Evolutionary conservation across 2,888 invertebrate species (phyloP), one percentile per base, ranked within the genome.

Genomic region (Drosophila hamatofila): DNA sequence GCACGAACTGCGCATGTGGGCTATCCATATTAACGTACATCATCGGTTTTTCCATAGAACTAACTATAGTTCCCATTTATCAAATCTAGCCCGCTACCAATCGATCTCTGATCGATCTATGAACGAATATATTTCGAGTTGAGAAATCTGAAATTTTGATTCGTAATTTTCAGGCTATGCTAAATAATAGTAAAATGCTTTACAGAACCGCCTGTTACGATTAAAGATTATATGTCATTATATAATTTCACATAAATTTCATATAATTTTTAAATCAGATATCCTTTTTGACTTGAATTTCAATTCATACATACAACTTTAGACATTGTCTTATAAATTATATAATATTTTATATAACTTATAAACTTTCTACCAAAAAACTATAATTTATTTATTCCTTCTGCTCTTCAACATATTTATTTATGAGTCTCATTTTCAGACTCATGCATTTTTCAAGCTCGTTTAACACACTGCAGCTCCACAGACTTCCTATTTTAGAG

Each of bases 1-100:
- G 94, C 21, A 97, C 94, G 16, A 91, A 91, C 12, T 85, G 70
- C 6, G 91, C 91, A 30, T 86, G 80, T 5, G 84, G 72, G 41
- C 89, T 88, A 0, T 87, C 81, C 93, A 92, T 92, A 35, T 84
- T 82, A n/a, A 78, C 73, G 41, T 58, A 64, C 3, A 54, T 21
- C 23, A 33, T 23, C 6, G 87, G 89, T 0, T 51, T 63, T 33
- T 83, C 69, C 66, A 85, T 58, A 35, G 80, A 72, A 48, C 79
- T 80, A 3, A 90, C 78, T 35, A 91, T 72, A 54, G 91, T 77
- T 58, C 91, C 91, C 91, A 91, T 91, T 58, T 44, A 35, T 30
- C 5, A 9, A 21, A 8, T 16, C 1, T 16, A 35, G 21, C 12
- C 23, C 23, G n/a, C 23, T 33, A 12, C 16, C 3, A 42, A 9